A percentile compares a stretch with the other conserved stretches of the same genome.
phyloP scores from a whole-genome alignment of 2,797 vertebrate genomes.

The Hippoglossus hippoglossus region DNA sequence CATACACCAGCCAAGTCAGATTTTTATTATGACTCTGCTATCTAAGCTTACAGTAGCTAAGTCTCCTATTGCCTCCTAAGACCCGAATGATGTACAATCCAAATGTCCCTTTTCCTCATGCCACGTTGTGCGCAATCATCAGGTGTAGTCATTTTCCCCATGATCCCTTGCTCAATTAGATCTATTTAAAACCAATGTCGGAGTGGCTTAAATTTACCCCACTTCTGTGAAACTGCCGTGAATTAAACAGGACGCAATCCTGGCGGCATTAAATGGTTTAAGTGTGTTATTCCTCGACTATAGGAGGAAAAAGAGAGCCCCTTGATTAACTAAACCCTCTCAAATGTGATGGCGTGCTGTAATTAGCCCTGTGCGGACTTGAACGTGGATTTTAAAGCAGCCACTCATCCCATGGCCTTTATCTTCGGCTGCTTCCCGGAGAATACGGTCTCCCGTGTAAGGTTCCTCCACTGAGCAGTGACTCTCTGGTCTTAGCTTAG shows the following conservation, averaged over 20 bases:
- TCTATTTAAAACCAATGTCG: slow-evolving; percentile 86
- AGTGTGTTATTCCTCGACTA: slow-evolving; percentile 86
- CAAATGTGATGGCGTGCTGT: slow-evolving; percentile 86
- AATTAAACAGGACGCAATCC: slow-evolving; percentile 84
- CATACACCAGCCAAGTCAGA: slow-evolving; percentile 75
- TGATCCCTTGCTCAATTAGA: slow-evolving; percentile 85
- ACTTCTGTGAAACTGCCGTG: slow-evolving; percentile 81
- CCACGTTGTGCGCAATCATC: slow-evolving; percentile 81
- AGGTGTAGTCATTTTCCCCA: slow-evolving; percentile 83
- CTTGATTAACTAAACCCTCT: slow-evolving; percentile 90
- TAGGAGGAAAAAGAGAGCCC: slow-evolving; percentile 82
- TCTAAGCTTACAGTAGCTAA: slow-evolving; percentile 81
- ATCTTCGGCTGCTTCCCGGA: slow-evolving; percentile 84
- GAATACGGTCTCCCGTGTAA: slow-evolving; percentile 87
- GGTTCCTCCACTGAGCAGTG: slow-evolving; percentile 83
- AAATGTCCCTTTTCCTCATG: slow-evolving; percentile 67
- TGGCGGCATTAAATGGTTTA: slow-evolving; percentile 87
- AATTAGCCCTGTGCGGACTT: slow-evolving; percentile 86
- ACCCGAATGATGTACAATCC: slow-evolving; percentile 77
- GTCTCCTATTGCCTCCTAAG: slow-evolving; percentile 75
- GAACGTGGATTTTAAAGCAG: slow-evolving; percentile 87
- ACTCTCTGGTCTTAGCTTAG: slow-evolving; percentile 86
- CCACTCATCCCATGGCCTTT: slow-evolving; percentile 88
- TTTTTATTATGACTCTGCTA: slow-evolving; percentile 71
- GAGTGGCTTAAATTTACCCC: slow-evolving; percentile 86